Evolutionary conservation across 2,113 vertebrate species (phyloP).

Genomic region (Melanotaenia duboulayi): DNA sequence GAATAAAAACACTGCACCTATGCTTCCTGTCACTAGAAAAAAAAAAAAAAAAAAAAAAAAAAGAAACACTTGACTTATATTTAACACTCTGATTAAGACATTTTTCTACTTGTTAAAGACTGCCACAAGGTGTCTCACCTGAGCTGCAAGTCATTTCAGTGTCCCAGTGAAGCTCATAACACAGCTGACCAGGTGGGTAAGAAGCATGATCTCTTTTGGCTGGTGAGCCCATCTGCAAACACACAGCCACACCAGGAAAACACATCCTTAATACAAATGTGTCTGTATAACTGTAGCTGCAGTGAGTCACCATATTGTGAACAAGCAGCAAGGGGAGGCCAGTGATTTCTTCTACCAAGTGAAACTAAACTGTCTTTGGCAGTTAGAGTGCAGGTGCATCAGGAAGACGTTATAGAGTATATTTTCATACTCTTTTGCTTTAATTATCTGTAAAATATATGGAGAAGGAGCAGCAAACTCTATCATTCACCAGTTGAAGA

Average conservation of each 20-base stretch:
- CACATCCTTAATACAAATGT: slow-evolving; percentile 15
- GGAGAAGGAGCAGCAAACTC: slow-evolving; percentile 19
- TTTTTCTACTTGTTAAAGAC: slow-evolving; percentile 3
- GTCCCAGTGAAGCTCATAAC: slow-evolving; percentile 88
- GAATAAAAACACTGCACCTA: not conserved
- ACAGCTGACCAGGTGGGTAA: slow-evolving; percentile 76
- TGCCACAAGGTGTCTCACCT: slow-evolving; percentile 78
- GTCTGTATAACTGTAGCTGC: slow-evolving; percentile 46
- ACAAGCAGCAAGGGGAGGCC: slow-evolving; percentile 16
- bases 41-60: not conserved
- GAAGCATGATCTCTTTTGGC: slow-evolving; percentile 78
- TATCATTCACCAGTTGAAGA: slow-evolving; percentile 14
- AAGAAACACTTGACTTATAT: too few species aligned
- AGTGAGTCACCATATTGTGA: slow-evolving; percentile 18
- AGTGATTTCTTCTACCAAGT: slow-evolving; percentile 11
- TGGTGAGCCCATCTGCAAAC: slow-evolving; percentile 79
- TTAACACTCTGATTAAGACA: not conserved
- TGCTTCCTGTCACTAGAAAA: not conserved
- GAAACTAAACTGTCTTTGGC: slow-evolving; percentile 38
- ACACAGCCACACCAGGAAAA: slow-evolving; percentile 43
- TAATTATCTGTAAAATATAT: slow-evolving; percentile 22
- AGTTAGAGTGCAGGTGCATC: slow-evolving; percentile 49
- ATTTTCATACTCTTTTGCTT: slow-evolving; percentile 4
- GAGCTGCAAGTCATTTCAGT: slow-evolving; percentile 74
- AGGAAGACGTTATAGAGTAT: slow-evolving; percentile 12